Conservation (phyloP, 2,113 vertebrate genomes). For the Elephantulus edwardii region DNA sequence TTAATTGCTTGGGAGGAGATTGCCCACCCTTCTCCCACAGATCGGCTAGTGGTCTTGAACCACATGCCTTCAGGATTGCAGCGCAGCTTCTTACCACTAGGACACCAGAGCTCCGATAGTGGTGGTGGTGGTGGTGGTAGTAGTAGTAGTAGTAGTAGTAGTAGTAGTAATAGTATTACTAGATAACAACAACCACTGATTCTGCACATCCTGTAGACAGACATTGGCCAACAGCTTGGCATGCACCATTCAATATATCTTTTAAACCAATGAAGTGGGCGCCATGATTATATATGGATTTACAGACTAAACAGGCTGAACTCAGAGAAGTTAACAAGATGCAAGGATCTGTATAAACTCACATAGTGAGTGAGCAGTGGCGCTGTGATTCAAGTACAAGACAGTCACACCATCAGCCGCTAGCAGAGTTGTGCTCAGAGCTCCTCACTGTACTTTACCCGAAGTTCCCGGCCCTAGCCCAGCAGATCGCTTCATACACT, state of each 20-base stretch:
- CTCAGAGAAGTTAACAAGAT: constrained; percentile 21
- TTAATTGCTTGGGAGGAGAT: no score
- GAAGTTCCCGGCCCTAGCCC: neutral
- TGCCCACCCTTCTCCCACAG: no score
- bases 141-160: neutral
- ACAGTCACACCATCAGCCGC: neutral
- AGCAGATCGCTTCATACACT: neutral
- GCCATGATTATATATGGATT: neutral
- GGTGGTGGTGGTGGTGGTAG: no score
- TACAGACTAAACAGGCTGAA: neutral
- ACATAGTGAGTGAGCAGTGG: neutral
- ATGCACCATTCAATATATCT: neutral
- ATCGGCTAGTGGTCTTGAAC: no score
- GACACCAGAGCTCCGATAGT: no score
- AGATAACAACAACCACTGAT: neutral
- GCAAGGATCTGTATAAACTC: neutral
- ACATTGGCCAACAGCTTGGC: neutral
- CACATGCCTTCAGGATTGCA: no score
- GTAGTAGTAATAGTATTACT: constrained; percentile 11
- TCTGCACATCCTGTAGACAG: neutral
- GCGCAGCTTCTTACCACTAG: no score
- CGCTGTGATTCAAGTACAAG: neutral
- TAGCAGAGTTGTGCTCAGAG: neutral
- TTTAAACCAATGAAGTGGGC: neutral
- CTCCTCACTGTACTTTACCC: neutral